A percentile compares a stretch with the other conserved stretches of the same genome.
Conservation (phyloP, 2,888 invertebrate species). For the Trissonchulus latispiculum region DNA sequence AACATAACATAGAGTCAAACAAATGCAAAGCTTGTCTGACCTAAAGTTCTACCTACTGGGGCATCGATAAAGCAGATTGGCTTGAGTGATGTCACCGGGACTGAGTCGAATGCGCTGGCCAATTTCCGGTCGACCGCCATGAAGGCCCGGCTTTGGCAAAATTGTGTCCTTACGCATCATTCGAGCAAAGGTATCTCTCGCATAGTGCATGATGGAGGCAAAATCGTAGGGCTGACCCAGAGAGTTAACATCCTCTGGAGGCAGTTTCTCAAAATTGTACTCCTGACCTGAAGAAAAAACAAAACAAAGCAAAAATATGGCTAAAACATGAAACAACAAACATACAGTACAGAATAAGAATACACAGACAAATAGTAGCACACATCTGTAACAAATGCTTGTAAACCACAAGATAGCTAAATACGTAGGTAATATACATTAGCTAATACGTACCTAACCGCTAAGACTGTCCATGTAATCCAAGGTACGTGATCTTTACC, state of each 20-base stretch:
- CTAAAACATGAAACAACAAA: no score
- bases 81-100: conserved; percentile 88
- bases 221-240: conserved; percentile 90
- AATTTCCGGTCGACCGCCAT: conserved; percentile 67
- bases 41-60: conserved; percentile 59
- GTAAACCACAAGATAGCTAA: no score
- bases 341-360: no score
- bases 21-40: no score
- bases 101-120: conserved; percentile 89
- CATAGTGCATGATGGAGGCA: conserved; percentile 93
- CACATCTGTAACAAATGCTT: no score
- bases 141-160: conserved; percentile 56
- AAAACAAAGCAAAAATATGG: no score
- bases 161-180: conserved; percentile 92
- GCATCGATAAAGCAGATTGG: conserved; percentile 88
- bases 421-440: no score
- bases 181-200: conserved; percentile 79
- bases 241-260: conserved; percentile 92
- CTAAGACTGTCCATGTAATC: no score
- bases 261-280: conserved; percentile 96
- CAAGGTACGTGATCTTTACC: no score
- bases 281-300: conserved; percentile 92
- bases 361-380: no score
- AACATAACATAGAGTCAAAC: no score
- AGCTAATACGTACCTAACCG: no score